Evolutionary conservation across 2,797 vertebrate species (phyloP), one percentile per base, ranked within the genome.

Genomic region (Acanthopagrus latus): DNA sequence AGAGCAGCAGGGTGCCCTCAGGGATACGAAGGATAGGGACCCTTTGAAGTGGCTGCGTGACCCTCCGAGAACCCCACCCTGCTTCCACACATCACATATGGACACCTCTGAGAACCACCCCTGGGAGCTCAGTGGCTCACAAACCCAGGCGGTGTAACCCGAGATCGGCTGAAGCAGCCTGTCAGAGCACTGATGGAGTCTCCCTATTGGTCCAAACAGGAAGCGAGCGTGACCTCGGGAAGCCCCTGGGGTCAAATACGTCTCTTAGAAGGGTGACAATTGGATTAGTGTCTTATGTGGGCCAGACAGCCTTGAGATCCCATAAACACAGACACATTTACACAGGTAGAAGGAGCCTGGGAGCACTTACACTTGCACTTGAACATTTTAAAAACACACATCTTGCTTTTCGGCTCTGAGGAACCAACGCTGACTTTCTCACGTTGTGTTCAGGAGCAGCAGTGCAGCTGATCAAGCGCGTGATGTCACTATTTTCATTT

Each of bases 261-360:
- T 85, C 84, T 91, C 84, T 86, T 64, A 84, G 88, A 94, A 88
- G 50, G 71, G 92, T 91, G 92, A 94, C 91, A 92, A 95, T 93
- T 91, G 83, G 82, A 93, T 94, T 94, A 93, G 91, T 81, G 85
- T 92, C 87, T 91, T 71, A 86, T 88, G 71, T 38, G 70, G 71
- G 81, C 84, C 88, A 89, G 88, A 86, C 82, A 29, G 85, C 75
- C 62, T 59, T 56, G 67, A 25, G 81, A 86, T 74, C 78, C 48
- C 25, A 73, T 73, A 79, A 81, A 90, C 71, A 64, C 63, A 59
- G 50, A 85, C 75, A 64, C 54, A 58, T 72, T 63, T 52, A 33
- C 58, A 23, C 83, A 90, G 81, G 89, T 88, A 81, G 65, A 78
- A 20, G 33, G n/a, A 67, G 64, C 63, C 73, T 51, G 76, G 73